Evolutionary conservation across 1,140 invertebrate species (phyloP).

Genomic region (Leptinotarsa defecta): DNA sequence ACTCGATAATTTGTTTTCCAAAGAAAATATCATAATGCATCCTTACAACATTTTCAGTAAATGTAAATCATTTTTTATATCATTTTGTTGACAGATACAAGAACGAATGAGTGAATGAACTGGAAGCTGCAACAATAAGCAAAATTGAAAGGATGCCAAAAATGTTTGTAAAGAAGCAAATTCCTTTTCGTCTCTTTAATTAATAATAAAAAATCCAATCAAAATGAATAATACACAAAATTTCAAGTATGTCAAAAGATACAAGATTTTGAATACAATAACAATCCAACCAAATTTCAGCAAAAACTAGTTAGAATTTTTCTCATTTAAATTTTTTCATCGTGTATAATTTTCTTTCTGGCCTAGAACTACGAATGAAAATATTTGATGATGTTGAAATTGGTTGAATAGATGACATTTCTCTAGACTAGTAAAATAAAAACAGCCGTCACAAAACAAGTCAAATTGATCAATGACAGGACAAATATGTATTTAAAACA

Average conservation of each 20-base stretch:
- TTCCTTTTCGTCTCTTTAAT: neutral
- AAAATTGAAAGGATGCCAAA: neutral
- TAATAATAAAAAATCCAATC: neutral
- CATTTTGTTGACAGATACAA: neutral
- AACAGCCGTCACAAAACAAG: neutral
- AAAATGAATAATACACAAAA: neutral
- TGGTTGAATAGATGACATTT: neutral
- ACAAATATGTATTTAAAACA: neutral
- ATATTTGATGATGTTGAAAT: neutral
- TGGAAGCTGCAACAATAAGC: neutral
- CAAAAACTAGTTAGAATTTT: neutral
- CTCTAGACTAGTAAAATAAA: neutral
- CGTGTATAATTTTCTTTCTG: too few species aligned
- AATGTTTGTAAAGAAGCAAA: constrained; percentile 6
- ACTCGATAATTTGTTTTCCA: too few species aligned
- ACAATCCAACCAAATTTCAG: neutral
- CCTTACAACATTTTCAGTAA: constrained; percentile 4
- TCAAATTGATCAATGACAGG: neutral
- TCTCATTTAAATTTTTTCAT: too few species aligned
- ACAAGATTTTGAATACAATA: constrained; percentile 1
- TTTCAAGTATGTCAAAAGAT: neutral
- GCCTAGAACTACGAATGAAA: too few species aligned
- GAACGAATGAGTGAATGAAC: neutral
- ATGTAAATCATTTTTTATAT: neutral
- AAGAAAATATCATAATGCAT: neutral